A percentile compares a stretch with the other conserved stretches of the same genome.
These are phyloP conservation scores for Orthonychiurus folsomi DNA, from an alignment of 2,888 invertebrate species.

Conservation along the genomic window DNA sequence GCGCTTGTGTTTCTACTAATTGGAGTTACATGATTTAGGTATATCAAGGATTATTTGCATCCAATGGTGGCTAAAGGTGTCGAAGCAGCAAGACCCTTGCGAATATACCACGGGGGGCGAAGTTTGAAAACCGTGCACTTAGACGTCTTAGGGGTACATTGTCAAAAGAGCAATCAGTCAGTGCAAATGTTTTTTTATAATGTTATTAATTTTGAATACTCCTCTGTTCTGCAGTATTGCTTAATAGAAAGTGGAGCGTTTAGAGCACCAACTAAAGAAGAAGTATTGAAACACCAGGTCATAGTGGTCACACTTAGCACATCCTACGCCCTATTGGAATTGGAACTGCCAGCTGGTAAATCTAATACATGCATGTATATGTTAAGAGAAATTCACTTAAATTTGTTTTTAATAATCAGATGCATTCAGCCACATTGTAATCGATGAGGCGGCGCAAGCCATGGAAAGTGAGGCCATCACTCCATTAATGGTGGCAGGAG, in stretches of 20 bases:
- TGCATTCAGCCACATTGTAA: conserved; percentile 66
- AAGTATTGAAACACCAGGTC: conserved; percentile 60
- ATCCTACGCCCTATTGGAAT: conserved; percentile 61
- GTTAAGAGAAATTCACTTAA: background rate
- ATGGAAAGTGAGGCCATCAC: conserved; percentile 77
- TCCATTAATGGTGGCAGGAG: conserved; percentile 63
- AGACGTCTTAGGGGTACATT: conserved; percentile 57
- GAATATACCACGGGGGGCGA: conserved; percentile 70
- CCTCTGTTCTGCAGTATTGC: conserved; percentile 62
- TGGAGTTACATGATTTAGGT: conserved; percentile 43
- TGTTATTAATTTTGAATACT: conserved; percentile 58
- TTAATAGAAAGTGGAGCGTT: conserved; percentile 58
- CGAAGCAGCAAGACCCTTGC: conserved; percentile 58
- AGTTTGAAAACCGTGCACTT: conserved; percentile 69
- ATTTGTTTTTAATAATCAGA: conserved; percentile 49
- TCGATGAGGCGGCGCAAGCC: conserved; percentile 80
- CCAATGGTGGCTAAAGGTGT: conserved; percentile 60
- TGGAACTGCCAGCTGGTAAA: conserved; percentile 57
- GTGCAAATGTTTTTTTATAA: conserved; percentile 54
- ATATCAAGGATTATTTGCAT: conserved; percentile 74
- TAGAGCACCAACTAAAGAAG: conserved; percentile 60
- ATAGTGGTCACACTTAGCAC: conserved; percentile 72
- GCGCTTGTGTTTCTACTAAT: too few relatives aligned
- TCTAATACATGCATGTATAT: conserved; percentile 22
- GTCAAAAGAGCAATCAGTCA: too few relatives aligned